These are phyloP conservation scores for Lordiphosa andalusiaca DNA, from an alignment of 2,888 invertebrate species.

Conservation along the genomic window DNA sequence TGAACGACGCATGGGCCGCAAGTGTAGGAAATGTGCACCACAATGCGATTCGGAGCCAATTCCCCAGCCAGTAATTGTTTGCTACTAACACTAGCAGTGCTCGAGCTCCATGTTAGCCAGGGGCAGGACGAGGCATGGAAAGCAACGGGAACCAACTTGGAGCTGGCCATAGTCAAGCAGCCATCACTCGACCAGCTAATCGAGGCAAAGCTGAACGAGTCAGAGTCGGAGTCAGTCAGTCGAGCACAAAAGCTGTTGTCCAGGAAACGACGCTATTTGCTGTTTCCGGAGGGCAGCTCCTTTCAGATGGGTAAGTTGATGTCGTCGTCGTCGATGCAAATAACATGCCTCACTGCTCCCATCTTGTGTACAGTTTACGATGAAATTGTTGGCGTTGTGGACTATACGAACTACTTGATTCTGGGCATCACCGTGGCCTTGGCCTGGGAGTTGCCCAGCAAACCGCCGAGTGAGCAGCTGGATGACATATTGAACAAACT, in stretches of 20 bases:
- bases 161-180: conserved; percentile 32
- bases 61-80: conserved; percentile 12
- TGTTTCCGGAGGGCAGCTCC: conserved; percentile 81
- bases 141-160: conserved; percentile 3
- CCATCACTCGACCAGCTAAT: conserved; percentile 47
- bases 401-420: conserved; percentile 81
- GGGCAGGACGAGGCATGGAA: conserved; percentile 5
- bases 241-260: conserved; percentile 69
- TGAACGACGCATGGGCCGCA: conserved; percentile 51
- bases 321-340: conserved; percentile 12
- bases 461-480: conserved; percentile 80
- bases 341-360: conserved; percentile 30
- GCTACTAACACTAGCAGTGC: background rate
- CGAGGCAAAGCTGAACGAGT: conserved; percentile 52
- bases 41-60: conserved; percentile 8
- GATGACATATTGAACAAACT: conserved; percentile 71
- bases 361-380: conserved; percentile 70
- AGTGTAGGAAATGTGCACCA: conserved; percentile 47
- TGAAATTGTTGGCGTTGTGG: conserved; percentile 79
- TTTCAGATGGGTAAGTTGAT: conserved; percentile 79
- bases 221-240: conserved; percentile 26
- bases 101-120: background rate
- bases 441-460: conserved; percentile 88
- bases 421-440: conserved; percentile 88
- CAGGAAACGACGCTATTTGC: conserved; percentile 81